Evolutionary conservation across 1,140 invertebrate species (phyloP).

Genomic region (Eupristina koningsbergeri): DNA sequence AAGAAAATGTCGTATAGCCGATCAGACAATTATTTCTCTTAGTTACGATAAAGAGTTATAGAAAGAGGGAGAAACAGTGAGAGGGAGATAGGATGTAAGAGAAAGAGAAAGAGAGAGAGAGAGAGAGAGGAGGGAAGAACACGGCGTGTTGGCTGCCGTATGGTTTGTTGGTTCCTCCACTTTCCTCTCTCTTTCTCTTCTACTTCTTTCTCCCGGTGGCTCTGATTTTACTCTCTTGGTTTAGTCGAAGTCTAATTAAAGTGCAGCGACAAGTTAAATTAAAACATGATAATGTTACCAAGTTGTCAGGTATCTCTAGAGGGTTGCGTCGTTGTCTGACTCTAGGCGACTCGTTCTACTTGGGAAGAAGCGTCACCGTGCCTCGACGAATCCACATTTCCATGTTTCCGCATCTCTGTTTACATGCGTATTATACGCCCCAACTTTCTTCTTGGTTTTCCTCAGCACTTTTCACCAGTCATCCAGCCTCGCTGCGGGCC

Average conservation of each 20-base stretch:
- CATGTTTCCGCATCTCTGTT: background rate
- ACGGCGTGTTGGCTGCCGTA: background rate
- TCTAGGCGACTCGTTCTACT: conserved; percentile 34
- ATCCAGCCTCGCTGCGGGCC: background rate
- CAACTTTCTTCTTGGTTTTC: conserved; percentile 5
- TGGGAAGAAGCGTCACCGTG: background rate
- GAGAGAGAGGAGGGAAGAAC: background rate
- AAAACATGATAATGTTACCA: conserved; percentile 67
- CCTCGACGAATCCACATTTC: conserved; percentile 2
- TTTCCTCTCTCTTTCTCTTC: conserved; percentile 7
- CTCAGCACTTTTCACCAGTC: background rate
- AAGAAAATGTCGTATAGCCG: conserved; percentile 6
- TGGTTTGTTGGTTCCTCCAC: background rate
- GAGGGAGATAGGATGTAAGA: background rate
- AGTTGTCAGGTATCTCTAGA: conserved; percentile 35
- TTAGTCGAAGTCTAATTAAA: conserved; percentile 66
- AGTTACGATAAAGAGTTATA: background rate
- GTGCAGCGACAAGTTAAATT: conserved; percentile 68
- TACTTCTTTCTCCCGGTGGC: background rate
- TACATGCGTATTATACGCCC: conserved; percentile 10
- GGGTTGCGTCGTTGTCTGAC: conserved; percentile 32
- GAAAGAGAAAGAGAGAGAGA: background rate
- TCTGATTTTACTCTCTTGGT: conserved; percentile 48
- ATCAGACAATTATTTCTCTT: conserved; percentile 43
- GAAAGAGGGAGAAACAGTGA: background rate